Base-by-base conservation (phyloP, 2,888 invertebrate species). In the Parascotia fuliginaria region DNA sequence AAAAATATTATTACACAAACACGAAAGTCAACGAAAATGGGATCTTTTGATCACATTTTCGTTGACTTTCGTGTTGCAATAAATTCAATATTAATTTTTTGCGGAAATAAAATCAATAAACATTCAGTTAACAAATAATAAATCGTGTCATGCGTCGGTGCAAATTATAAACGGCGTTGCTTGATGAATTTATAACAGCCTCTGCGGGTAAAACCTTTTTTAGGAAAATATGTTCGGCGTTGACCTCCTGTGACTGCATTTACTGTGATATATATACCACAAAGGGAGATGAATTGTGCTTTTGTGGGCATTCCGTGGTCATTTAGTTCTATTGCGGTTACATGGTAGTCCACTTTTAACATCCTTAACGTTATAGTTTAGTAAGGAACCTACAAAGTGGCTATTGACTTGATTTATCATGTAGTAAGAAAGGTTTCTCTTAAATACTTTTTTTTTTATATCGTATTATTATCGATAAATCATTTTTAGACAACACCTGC, bases 141-240 rank as follows among this genome's bases (percentile, higher is more conserved):
- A 39, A 41, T 19, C 31, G 19, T 27, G 38, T 14, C n/a, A n/a
- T n/a, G n/a, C 12, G 59, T 52, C 28, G 37, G 37, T 43, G 14
- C 37, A 43, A 47, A 47, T 57, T 42, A 52, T 15, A 59, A 59
- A 57, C 33, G 46, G 33, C 11, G 16, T 38, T 16, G 46, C 37
- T 42, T 51, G 22, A 52, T 52, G 43, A 57, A 52, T 59, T 41
- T 57, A 52, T 59, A 46, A 47, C 37, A 19, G 11, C 28, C 16
- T 3, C 27, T 31, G 41, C 42, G 34, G 34, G 14, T 15, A 27
- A 9, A 6, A 4, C 3, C 36, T 31, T 27, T 36, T 12, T 28
- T 22, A 39, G 6, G 40, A 39, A 50, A 38, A 45, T 16, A 36
- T 19, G 14, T 13, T 29, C 0, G 11, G 0, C 9, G 2, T 1